phyloP scores from a whole-genome alignment of 1,140 invertebrate species.

The Trachymyrmex cornetzi region DNA sequence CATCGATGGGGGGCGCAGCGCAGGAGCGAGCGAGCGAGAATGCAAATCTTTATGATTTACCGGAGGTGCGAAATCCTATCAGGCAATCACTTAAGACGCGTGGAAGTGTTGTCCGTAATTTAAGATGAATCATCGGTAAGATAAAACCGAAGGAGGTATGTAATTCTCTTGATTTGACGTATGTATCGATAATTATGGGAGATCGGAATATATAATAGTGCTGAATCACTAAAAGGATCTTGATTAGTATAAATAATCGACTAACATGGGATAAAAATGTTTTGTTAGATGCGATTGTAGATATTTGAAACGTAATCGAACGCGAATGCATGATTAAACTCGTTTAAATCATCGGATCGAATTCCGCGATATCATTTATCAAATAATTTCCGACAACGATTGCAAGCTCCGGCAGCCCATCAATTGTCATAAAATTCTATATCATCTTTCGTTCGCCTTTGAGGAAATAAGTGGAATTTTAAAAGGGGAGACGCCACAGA shows the following conservation, averaged over 20 bases:
- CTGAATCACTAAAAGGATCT: conserved; percentile 42
- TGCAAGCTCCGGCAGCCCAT: background rate
- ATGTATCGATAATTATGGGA: conserved; percentile 41
- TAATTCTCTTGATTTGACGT: conserved; percentile 47
- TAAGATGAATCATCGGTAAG: conserved; percentile 53
- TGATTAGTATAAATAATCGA: conserved; percentile 45
- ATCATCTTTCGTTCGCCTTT: conserved; percentile 17
- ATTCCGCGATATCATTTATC: conserved; percentile 1
- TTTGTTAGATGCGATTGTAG: background rate
- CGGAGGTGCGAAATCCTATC: conserved; percentile 38
- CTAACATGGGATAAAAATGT: background rate
- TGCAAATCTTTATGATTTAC: conserved; percentile 26
- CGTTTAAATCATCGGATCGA: background rate
- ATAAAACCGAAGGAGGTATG: conserved; percentile 24
- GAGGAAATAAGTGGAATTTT: conserved; percentile 62
- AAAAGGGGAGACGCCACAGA: conserved; percentile 32
- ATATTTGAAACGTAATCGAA: background rate
- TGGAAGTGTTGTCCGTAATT: conserved; percentile 45
- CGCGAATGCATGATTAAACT: conserved; percentile 11
- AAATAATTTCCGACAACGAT: conserved; percentile 7
- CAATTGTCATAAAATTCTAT: background rate
- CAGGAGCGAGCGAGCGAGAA: background rate
- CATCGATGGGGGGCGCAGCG: background rate
- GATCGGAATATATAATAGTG: background rate
- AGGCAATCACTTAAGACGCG: conserved; percentile 30